These are phyloP conservation scores for Plestiodon gilberti DNA, from an alignment of 2,113 vertebrate species.

Conservation along the genomic window DNA sequence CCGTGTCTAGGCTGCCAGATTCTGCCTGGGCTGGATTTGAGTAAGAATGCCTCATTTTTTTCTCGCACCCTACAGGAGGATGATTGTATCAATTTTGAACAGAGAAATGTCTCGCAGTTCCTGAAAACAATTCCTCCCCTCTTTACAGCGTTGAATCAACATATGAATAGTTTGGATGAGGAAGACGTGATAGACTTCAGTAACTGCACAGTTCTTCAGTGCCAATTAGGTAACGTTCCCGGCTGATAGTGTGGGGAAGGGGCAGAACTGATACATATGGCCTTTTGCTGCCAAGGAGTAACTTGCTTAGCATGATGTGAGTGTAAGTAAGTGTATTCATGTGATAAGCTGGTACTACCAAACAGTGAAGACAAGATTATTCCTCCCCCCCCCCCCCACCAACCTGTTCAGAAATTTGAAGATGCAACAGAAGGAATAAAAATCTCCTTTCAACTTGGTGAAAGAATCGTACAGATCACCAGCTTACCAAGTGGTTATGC, in stretches of 20 bases:
- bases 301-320: not conserved
- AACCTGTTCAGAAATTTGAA: not conserved
- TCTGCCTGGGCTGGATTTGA: not conserved
- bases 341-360: not conserved
- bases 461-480: not conserved
- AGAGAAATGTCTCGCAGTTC: slow-evolving; percentile 18
- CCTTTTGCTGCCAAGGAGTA: not conserved
- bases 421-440: not conserved
- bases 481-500: not conserved
- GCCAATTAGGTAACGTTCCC: slow-evolving; percentile 14
- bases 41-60: not conserved
- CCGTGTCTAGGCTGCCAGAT: not conserved
- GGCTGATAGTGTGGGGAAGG: not conserved
- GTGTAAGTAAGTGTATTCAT: not conserved
- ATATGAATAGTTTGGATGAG: not conserved
- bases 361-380: not conserved
- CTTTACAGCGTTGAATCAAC: not conserved
- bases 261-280: too few relatives aligned
- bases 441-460: not conserved
- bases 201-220: slow-evolving; percentile 9
- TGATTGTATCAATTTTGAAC: not conserved
- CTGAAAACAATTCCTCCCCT: not conserved
- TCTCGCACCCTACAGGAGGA: not conserved
- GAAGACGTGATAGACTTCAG: not conserved
- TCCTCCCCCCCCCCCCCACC: not conserved